Evolutionary conservation across 2,888 invertebrate genomes (phyloP), one percentile per base, ranked within the genome.

Genomic region (Erynnis tages): DNA sequence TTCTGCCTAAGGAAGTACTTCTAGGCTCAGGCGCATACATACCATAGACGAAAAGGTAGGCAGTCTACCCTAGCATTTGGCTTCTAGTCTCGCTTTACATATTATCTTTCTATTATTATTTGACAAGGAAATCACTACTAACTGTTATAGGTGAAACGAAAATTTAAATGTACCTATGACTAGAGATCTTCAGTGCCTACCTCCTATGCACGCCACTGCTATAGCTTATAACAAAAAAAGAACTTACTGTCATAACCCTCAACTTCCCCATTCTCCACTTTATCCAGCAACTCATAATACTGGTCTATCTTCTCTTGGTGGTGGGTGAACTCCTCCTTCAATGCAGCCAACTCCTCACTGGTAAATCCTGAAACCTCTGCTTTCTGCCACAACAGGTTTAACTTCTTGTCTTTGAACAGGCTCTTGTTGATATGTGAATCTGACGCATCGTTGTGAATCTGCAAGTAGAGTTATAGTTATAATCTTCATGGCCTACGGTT

Each of bases 281-380:
- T 94, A 60, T 92, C 91, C 45, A 97, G 86, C 53, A 98, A 76
- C 34, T 93, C 92, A 76, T 96, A 95, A 73, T 97, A 98, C 69
- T 98, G 94, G 74, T 97, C 95, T 43, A 98, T 93, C 83, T 97
- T 98, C 62, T 97, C 95, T 76, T 98, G 97, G 71, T 98, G 97
- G 76, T 98, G 97, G 13, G 86, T 82, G 70, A 98, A 97, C 80
- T 98, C 98, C 74, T 97, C 95, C 69, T 94, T 95, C 10, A 98
- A 78, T 0, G 96, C 93, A 54, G 93, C 89, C 35, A 98, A 75
- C 79, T 98, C 97, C 59, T 95, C 94, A 55, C 93, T 92, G 14
- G 94, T 94, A 71, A 97, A 97, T n/a, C 97, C 97, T 17, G 96
- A 93, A 16, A 91, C 82, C 84, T 96, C 96, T 0, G 97, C 98